phyloP scores from a whole-genome alignment of 2,888 invertebrate species.

The Noctua fimbriata region DNA sequence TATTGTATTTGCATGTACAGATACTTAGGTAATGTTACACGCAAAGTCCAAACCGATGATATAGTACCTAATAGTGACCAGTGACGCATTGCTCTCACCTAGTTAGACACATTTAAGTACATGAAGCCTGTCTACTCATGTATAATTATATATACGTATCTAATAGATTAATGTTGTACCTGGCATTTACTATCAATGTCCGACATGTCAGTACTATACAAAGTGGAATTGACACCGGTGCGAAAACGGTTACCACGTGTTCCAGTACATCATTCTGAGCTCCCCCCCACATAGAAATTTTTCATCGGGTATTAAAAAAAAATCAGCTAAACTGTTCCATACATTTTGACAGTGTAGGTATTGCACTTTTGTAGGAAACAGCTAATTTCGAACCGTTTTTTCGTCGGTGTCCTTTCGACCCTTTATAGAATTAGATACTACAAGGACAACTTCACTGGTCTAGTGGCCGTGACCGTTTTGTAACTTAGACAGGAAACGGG shows the following conservation, averaged over 20 bases:
- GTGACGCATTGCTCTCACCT: slow-evolving; percentile 18
- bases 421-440: background rate
- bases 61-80: slow-evolving; percentile 3
- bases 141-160: background rate
- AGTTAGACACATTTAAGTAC: slow-evolving; percentile 23
- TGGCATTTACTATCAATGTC: background rate
- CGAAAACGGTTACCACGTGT: too few relatives aligned
- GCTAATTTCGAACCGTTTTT: too few relatives aligned
- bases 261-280: too few relatives aligned
- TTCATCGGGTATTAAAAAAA: too few relatives aligned
- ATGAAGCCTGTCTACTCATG: slow-evolving; percentile 6
- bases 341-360: too few relatives aligned
- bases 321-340: too few relatives aligned
- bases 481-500: too few relatives aligned
- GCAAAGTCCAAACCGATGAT: background rate
- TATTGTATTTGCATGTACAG: background rate
- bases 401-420: too few relatives aligned
- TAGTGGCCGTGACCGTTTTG: too few relatives aligned
- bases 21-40: background rate
- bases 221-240: too few relatives aligned
- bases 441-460: background rate
- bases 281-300: too few relatives aligned
- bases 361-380: too few relatives aligned
- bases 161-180: background rate
- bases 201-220: background rate